phyloP scores from a whole-genome alignment of 2,797 vertebrate genomes.

The Dendrocincla fuliginosa region DNA sequence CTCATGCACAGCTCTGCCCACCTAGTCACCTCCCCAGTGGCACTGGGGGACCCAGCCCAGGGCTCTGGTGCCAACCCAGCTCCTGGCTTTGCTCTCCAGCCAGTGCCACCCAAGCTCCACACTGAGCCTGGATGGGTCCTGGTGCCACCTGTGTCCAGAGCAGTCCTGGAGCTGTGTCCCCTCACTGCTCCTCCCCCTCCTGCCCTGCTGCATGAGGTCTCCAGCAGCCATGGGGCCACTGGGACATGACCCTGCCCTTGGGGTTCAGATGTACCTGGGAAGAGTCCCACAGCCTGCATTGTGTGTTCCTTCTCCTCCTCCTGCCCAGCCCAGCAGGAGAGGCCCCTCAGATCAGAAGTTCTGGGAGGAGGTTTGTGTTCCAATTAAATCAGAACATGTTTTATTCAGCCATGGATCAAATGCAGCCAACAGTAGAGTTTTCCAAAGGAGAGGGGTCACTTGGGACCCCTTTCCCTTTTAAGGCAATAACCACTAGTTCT shows the following conservation, averaged over 20 bases:
- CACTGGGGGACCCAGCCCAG: rapidly evolving
- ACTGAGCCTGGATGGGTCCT: rapidly evolving
- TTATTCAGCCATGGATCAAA: neutral
- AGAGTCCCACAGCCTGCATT: neutral
- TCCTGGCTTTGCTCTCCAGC: rapidly evolving
- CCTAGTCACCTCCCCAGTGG: rapidly evolving
- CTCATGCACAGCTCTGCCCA: rapidly evolving
- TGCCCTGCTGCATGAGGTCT: rapidly evolving
- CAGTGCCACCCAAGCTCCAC: rapidly evolving
- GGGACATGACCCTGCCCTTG: rapidly evolving
- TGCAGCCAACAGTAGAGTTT: neutral
- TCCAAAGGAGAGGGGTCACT: neutral
- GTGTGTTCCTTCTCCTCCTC: rapidly evolving
- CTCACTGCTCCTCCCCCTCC: rapidly evolving
- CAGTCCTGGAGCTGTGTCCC: rapidly evolving
- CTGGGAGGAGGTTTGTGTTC: neutral
- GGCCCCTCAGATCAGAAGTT: rapidly evolving
- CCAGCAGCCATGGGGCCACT: rapidly evolving
- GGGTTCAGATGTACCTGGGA: too few species aligned
- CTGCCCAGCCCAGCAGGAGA: neutral
- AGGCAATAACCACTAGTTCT: neutral
- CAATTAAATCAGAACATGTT: neutral
- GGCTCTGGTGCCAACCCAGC: rapidly evolving
- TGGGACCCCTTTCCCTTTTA: neutral
- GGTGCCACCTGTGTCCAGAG: neutral